Conservation (phyloP, 2,797 vertebrate species). For the Petrocephalus sullivani region DNA sequence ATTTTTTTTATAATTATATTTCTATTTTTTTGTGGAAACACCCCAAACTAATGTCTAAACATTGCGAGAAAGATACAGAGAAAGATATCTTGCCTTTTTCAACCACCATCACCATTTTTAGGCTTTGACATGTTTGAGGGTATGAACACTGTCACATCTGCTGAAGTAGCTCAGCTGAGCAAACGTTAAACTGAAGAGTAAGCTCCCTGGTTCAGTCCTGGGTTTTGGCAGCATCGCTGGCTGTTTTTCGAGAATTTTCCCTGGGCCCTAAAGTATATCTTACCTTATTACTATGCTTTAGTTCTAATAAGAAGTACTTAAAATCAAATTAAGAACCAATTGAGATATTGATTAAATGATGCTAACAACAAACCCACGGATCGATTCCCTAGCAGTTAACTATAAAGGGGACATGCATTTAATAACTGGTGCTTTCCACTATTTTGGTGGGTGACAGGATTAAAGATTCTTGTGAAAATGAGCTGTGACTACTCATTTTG, state of each 20-base stretch:
- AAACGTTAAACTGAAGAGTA: not conserved
- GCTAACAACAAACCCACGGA: not conserved
- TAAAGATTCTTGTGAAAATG: not conserved
- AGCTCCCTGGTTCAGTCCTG: not conserved
- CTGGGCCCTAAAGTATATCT: not conserved
- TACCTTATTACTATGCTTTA: not conserved
- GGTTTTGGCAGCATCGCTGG: not conserved
- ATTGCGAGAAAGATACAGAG: not conserved
- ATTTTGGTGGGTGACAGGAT: not conserved
- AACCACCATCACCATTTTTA: not conserved
- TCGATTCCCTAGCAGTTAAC: not conserved
- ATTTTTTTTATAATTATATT: no score
- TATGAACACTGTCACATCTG: not conserved
- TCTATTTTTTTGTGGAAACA: not conserved
- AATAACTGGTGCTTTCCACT: not conserved
- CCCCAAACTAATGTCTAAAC: not conserved
- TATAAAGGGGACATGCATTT: not conserved
- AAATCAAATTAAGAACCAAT: not conserved
- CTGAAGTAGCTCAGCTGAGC: not conserved
- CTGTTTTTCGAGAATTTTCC: not conserved
- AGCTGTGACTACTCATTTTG: not conserved
- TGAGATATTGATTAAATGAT: not conserved
- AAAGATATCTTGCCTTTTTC: not conserved
- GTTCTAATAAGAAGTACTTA: not conserved
- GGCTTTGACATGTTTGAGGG: not conserved